A percentile compares a stretch with the other conserved stretches of the same genome.
These are phyloP conservation scores for Aleiodes testaceus DNA, from an alignment of 2,888 invertebrate species.

Conservation along the genomic window DNA sequence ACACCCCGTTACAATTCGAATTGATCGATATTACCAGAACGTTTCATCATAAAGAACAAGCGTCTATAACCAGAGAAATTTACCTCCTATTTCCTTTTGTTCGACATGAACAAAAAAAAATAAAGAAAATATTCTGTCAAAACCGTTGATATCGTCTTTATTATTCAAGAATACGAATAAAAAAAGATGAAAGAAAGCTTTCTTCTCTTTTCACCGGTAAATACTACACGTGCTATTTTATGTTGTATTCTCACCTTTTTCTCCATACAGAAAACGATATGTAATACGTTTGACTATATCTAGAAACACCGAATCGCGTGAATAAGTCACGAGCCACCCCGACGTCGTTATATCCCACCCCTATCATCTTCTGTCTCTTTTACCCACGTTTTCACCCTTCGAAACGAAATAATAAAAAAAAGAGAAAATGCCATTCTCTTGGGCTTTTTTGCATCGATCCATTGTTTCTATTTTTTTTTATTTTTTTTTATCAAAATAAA, in stretches of 20 bases:
- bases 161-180: conserved; percentile 13
- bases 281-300: conserved; percentile 35
- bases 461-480: background rate
- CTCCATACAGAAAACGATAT: conserved; percentile 14
- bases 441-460: conserved; percentile 15
- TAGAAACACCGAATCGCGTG: conserved; percentile 38
- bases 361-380: conserved; percentile 29
- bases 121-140: conserved; percentile 1
- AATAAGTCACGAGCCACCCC: conserved; percentile 41
- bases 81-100: background rate
- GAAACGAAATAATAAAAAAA: conserved; percentile 9
- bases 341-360: conserved; percentile 27
- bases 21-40: conserved; percentile 11
- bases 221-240: conserved; percentile 13
- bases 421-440: background rate
- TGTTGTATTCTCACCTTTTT: conserved; percentile 25
- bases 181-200: background rate
- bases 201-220: conserved; percentile 1
- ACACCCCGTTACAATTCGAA: background rate
- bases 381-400: conserved; percentile 10
- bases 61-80: background rate
- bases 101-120: background rate
- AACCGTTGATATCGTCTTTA: background rate
- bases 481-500: conserved; percentile 1
- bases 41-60: too few species aligned